Evolutionary conservation across 2,797 vertebrate genomes (phyloP).

Genomic region (Merluccius polli): DNA sequence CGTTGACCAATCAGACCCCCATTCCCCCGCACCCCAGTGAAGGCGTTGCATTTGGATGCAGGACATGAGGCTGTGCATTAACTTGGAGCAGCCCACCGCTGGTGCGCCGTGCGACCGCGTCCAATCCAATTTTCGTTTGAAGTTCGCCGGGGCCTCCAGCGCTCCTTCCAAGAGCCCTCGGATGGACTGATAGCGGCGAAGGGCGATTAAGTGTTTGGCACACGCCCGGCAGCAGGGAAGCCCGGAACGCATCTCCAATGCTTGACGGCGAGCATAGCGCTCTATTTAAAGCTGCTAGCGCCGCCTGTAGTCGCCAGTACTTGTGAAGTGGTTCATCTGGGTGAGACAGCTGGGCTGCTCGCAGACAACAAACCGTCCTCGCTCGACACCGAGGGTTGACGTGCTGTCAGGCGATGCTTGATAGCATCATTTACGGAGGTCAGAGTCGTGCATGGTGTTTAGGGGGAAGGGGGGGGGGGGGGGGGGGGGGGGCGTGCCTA

Average conservation of each 20-base stretch:
- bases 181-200: too few relatives aligned
- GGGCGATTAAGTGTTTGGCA: too few relatives aligned
- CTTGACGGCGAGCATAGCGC: constrained; percentile 6
- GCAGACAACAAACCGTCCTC: constrained; percentile 47
- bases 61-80: too few relatives aligned
- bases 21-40: too few relatives aligned
- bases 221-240: too few relatives aligned
- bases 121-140: too few relatives aligned
- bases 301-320: constrained; percentile 26
- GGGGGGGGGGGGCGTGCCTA: constrained; percentile 18
- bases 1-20: too few relatives aligned
- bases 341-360: constrained; percentile 63
- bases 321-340: constrained; percentile 45
- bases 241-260: background rate
- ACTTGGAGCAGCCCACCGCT: too few relatives aligned
- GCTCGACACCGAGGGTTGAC: constrained; percentile 52
- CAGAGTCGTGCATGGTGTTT: constrained; percentile 55
- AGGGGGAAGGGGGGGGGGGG: constrained; percentile 41
- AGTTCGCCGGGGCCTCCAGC: too few relatives aligned
- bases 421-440: constrained; percentile 66
- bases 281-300: constrained; percentile 29
- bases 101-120: too few relatives aligned
- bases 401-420: constrained; percentile 51
- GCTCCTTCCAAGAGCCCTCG: too few relatives aligned
- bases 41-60: too few relatives aligned